Conservation (phyloP, 2,113 vertebrate species). For the Pseudois nayaur region DNA sequence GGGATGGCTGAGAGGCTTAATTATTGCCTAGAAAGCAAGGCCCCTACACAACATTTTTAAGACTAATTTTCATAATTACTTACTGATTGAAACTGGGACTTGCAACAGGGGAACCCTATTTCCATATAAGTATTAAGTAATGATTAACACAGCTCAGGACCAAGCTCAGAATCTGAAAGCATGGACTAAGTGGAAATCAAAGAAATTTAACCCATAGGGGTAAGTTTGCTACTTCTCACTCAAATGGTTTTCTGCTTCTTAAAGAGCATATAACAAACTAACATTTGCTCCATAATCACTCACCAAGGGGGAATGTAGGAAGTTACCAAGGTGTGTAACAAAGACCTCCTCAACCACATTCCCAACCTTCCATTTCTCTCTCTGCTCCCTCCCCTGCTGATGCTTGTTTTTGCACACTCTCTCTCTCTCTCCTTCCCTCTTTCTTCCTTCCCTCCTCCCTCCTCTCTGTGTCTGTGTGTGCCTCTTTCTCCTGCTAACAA, state of each 20-base stretch:
- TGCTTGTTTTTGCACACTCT: neutral
- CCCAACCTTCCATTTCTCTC: neutral
- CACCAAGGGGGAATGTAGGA: neutral
- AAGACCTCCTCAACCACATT: neutral
- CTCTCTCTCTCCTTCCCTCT: neutral
- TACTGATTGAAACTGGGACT: conserved; percentile 68
- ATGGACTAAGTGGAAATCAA: neutral
- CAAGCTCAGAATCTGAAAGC: conserved; percentile 24
- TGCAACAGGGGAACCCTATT: conserved; percentile 54
- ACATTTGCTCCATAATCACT: neutral
- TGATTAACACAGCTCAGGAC: conserved; percentile 49
- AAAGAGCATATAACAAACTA: neutral
- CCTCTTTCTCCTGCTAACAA: neutral
- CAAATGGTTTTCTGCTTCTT: conserved; percentile 26
- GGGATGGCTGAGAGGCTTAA: conserved; percentile 57
- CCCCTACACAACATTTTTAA: conserved; percentile 29
- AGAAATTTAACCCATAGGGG: neutral
- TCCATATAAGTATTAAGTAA: conserved; percentile 66
- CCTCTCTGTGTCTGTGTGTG: neutral
- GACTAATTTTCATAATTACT: conserved; percentile 70
- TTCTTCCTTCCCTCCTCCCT: no score
- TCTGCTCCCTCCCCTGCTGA: neutral
- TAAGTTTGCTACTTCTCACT: neutral
- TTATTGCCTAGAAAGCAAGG: conserved; percentile 60
- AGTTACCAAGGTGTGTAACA: neutral